Percentiles rank a stretch among this genome's conserved stretches.
These are phyloP conservation scores for Lepidurus arcticus DNA, from an alignment of 1,140 invertebrate species.

Conservation along the genomic window DNA sequence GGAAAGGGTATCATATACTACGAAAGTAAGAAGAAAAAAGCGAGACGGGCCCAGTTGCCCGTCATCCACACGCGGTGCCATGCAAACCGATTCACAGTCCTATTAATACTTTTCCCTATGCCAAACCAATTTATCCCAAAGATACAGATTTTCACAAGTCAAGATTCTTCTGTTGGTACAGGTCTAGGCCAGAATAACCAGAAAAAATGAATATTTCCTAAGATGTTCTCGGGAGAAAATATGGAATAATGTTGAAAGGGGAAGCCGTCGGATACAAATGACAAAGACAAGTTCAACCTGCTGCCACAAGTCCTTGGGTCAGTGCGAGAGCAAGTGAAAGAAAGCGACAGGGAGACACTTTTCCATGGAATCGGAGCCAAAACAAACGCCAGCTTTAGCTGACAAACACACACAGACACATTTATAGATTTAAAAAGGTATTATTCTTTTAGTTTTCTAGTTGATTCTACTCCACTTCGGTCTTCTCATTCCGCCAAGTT, in stretches of 20 bases:
- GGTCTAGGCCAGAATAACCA: no score
- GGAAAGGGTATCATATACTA: no score
- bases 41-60: background rate
- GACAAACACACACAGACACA: background rate
- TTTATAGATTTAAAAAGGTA: background rate
- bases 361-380: background rate
- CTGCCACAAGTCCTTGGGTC: background rate
- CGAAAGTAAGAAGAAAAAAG: background rate
- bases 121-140: no score
- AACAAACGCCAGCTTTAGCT: conserved; percentile 12
- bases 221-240: no score
- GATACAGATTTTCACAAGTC: no score
- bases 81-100: background rate
- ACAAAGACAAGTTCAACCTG: conserved; percentile 18
- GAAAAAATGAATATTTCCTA: no score
- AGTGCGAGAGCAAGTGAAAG: background rate
- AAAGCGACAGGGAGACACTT: no score
- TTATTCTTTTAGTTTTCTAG: background rate
- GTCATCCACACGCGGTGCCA: background rate
- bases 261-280: background rate
- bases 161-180: no score
- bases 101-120: background rate
- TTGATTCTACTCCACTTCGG: no score
- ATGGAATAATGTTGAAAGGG: no score
- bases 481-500: no score